Conservation (phyloP, 2,113 vertebrate species). For the Cyprinodon brontotheroides region DNA sequence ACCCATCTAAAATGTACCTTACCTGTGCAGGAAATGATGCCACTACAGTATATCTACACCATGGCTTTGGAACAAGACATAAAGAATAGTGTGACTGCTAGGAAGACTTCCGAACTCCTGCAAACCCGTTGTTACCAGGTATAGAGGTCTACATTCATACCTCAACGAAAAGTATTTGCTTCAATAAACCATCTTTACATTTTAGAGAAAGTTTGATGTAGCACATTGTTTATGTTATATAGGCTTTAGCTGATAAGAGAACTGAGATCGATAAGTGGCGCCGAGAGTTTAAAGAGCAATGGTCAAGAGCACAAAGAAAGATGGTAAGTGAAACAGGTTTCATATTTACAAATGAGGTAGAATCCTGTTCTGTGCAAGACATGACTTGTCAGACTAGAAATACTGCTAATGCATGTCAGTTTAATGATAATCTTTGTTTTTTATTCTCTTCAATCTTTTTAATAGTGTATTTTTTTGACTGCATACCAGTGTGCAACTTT, state of each 20-base stretch:
- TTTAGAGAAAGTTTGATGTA: slow-evolving; percentile 10
- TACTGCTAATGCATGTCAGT: neutral
- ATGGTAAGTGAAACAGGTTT: slow-evolving; percentile 78
- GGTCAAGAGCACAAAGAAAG: slow-evolving; percentile 85
- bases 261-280: slow-evolving; percentile 94
- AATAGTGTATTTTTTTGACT: neutral
- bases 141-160: neutral
- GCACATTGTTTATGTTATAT: slow-evolving; percentile 25
- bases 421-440: neutral
- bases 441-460: neutral
- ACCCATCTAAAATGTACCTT: neutral
- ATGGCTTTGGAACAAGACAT: slow-evolving; percentile 88
- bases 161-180: neutral
- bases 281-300: slow-evolving; percentile 93
- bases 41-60: slow-evolving; percentile 84
- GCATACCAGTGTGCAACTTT: neutral
- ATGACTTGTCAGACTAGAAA: neutral
- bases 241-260: slow-evolving; percentile 88
- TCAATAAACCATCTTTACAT: neutral
- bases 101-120: slow-evolving; percentile 77
- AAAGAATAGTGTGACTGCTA: slow-evolving; percentile 72
- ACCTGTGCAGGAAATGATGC: slow-evolving; percentile 83
- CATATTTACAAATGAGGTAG: neutral
- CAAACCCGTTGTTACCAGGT: slow-evolving; percentile 89
- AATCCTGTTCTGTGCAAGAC: neutral